phyloP scores from a whole-genome alignment of 2,888 invertebrate genomes.

The Amphipyra berbera region DNA sequence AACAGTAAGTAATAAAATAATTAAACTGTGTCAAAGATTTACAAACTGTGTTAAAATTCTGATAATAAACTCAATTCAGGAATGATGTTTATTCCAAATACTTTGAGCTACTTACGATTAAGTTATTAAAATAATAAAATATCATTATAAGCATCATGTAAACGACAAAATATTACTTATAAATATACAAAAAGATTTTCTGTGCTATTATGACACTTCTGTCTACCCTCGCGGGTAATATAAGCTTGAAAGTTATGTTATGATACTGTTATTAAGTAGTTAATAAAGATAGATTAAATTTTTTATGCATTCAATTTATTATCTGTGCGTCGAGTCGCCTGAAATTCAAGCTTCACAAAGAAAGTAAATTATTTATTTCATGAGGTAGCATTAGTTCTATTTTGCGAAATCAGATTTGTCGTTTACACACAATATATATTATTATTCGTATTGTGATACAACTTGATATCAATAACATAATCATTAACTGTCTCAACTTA shows the following conservation, averaged over 20 bases:
- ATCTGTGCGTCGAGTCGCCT: not conserved
- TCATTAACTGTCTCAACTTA: constrained; percentile 1
- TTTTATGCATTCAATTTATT: not conserved
- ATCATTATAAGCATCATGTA: not conserved
- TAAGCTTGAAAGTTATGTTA: no score
- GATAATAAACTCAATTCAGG: no score
- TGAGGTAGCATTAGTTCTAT: constrained; percentile 40
- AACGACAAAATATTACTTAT: not conserved
- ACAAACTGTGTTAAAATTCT: no score
- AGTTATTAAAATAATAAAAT: not conserved
- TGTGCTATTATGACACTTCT: no score
- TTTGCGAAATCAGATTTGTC: constrained; percentile 14
- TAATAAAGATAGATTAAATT: not conserved
- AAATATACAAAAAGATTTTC: no score
- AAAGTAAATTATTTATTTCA: not conserved
- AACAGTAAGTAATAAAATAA: not conserved
- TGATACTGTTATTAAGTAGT: no score
- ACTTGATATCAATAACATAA: not conserved
- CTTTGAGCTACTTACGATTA: not conserved
- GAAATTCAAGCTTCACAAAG: not conserved
- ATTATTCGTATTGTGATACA: constrained; percentile 7
- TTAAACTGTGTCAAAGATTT: not conserved
- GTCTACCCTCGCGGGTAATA: no score
- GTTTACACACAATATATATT: no score
- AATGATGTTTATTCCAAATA: not conserved